These are phyloP conservation scores for Balaeniceps rex DNA, from an alignment of 2,113 vertebrate species.

Conservation along the genomic window DNA sequence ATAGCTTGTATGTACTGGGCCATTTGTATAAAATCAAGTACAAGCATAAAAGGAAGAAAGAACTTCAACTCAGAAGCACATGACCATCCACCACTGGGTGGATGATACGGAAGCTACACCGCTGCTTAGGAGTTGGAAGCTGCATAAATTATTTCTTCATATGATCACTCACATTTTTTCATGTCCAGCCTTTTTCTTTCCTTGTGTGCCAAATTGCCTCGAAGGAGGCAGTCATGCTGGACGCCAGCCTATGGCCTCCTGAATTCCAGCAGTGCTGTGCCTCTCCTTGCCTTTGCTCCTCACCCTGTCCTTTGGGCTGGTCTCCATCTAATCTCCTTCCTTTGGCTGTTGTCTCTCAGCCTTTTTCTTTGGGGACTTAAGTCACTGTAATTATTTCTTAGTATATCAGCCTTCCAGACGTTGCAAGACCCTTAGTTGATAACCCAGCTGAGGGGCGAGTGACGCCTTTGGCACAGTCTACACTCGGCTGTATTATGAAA, in stretches of 20 bases:
- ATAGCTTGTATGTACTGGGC: accelerated
- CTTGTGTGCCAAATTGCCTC: neutral
- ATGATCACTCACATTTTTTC: neutral
- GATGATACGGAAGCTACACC: neutral
- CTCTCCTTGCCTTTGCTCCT: neutral
- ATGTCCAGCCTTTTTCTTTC: neutral
- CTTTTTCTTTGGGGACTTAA: neutral
- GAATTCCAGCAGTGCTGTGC: neutral
- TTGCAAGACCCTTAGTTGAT: neutral
- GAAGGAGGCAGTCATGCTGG: neutral
- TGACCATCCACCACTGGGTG: neutral
- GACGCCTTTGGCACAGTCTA: neutral
- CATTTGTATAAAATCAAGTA: neutral
- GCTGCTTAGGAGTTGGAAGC: neutral
- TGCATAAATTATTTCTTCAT: neutral
- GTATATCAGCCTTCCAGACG: accelerated
- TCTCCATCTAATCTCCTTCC: neutral
- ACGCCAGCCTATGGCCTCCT: neutral
- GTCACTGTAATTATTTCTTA: neutral
- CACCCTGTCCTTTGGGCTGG: neutral
- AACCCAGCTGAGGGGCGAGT: neutral
- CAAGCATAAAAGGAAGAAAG: neutral
- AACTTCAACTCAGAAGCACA: neutral
- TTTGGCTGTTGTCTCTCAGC: neutral
- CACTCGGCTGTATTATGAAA: neutral